phyloP scores from a whole-genome alignment of 2,113 vertebrate genomes.

The Chaetorhynchus papuensis region DNA sequence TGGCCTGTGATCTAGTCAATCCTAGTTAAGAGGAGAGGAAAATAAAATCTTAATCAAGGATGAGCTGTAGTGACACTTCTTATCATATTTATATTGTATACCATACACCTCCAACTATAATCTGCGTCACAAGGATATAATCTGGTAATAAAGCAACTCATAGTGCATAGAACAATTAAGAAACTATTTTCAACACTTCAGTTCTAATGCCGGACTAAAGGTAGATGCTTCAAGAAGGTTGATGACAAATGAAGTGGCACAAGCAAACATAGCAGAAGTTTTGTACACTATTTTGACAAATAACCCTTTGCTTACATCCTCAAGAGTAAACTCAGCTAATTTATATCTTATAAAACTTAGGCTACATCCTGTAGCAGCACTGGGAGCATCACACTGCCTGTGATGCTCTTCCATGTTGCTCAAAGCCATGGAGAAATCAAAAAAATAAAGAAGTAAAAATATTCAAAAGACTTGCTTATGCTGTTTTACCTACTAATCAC shows the following conservation, averaged over 20 bases:
- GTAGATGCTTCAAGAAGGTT: not conserved
- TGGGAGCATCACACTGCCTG: not conserved
- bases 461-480: not conserved
- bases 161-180: not conserved
- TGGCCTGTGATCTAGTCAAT: constrained; percentile 59
- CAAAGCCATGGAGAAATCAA: not conserved
- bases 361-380: not conserved
- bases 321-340: not conserved
- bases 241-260: not conserved
- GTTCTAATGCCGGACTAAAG: not conserved
- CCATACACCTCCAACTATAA: not conserved
- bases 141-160: not conserved
- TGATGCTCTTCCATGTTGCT: not conserved
- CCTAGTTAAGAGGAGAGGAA: constrained; percentile 49
- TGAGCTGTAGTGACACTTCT: constrained; percentile 22
- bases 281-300: not conserved
- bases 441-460: not conserved
- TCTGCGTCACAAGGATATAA: not conserved
- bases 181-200: not conserved
- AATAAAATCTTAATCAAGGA: constrained; percentile 68
- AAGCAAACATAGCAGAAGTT: not conserved
- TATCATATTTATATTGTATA: not conserved
- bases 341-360: not conserved
- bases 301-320: not conserved
- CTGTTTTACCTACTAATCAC: not conserved